phyloP scores from a whole-genome alignment of 2,797 vertebrate genomes.

The Tokudaia muenninki region DNA sequence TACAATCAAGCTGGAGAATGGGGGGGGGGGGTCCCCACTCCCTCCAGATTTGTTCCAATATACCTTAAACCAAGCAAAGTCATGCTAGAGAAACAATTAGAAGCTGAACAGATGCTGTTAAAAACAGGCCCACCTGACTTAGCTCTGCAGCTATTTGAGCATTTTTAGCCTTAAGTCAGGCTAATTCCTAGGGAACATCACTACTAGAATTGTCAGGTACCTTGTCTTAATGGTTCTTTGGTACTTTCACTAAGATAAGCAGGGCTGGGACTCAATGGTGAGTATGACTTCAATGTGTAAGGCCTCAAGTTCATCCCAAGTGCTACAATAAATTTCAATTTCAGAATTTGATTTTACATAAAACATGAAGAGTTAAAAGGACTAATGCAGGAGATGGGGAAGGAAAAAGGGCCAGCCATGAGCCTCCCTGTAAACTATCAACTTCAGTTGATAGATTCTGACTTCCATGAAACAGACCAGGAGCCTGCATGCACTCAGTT shows the following conservation, averaged over 20 bases:
- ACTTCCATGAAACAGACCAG: background rate
- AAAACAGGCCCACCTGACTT: background rate
- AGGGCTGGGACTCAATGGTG: background rate
- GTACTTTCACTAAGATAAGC: background rate
- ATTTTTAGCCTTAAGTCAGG: constrained; percentile 23
- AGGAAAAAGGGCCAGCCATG: background rate
- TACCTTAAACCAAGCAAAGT: background rate
- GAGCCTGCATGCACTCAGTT: background rate
- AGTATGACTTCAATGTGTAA: background rate
- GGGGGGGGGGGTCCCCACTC: background rate
- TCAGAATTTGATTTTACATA: constrained; percentile 31
- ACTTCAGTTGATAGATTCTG: background rate
- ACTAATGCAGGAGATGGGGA: background rate
- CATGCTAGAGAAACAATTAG: background rate
- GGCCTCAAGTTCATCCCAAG: background rate
- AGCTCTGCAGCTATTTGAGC: background rate
- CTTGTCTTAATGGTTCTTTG: constrained; percentile 22
- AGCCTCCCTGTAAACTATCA: background rate
- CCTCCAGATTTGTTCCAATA: background rate
- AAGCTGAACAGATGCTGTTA: background rate
- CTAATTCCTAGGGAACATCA: constrained; percentile 19
- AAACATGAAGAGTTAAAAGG: background rate
- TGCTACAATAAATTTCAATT: background rate
- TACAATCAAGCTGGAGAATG: background rate
- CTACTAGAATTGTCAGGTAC: background rate